phyloP scores from a whole-genome alignment of 1,140 invertebrate species.

The Ganaspis sp. region DNA sequence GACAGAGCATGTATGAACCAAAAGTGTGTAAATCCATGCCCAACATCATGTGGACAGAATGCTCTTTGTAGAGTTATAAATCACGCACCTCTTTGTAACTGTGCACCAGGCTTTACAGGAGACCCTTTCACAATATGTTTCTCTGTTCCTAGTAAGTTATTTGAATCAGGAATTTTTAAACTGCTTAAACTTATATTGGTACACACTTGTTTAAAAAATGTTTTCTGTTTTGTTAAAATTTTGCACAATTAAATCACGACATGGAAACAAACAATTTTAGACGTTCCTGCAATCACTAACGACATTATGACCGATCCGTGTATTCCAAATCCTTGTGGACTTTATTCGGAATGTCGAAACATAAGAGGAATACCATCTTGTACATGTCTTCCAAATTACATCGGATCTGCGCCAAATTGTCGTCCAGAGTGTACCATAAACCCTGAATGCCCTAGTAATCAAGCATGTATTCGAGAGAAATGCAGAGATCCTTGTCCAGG shows the following conservation, averaged over 20 bases:
- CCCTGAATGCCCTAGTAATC: slow-evolving; percentile 79
- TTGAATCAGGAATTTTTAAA: too few species aligned
- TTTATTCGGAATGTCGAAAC: slow-evolving; percentile 81
- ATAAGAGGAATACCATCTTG: slow-evolving; percentile 80
- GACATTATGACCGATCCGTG: slow-evolving; percentile 76
- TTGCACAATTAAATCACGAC: background rate
- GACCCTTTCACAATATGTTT: slow-evolving; percentile 77
- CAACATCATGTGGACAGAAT: slow-evolving; percentile 75
- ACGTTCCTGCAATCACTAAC: slow-evolving; percentile 47
- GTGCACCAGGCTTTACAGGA: slow-evolving; percentile 71
- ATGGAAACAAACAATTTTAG: slow-evolving; percentile 27
- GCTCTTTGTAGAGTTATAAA: slow-evolving; percentile 71
- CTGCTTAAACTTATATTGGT: background rate
- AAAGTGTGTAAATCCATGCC: slow-evolving; percentile 74
- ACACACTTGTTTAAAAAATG: background rate
- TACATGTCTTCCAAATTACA: slow-evolving; percentile 80
- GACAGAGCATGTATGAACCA: slow-evolving; percentile 72
- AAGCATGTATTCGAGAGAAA: slow-evolving; percentile 81
- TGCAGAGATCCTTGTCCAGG: slow-evolving; percentile 85
- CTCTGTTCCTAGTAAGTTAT: slow-evolving; percentile 59
- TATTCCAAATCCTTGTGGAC: slow-evolving; percentile 82
- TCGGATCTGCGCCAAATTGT: slow-evolving; percentile 84
- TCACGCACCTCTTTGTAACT: slow-evolving; percentile 74
- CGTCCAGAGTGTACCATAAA: slow-evolving; percentile 83
- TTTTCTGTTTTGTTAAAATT: background rate